phyloP scores from a whole-genome alignment of 92 coral and sea anemone genomes.

The Chrysogorgia sp. region DNA sequence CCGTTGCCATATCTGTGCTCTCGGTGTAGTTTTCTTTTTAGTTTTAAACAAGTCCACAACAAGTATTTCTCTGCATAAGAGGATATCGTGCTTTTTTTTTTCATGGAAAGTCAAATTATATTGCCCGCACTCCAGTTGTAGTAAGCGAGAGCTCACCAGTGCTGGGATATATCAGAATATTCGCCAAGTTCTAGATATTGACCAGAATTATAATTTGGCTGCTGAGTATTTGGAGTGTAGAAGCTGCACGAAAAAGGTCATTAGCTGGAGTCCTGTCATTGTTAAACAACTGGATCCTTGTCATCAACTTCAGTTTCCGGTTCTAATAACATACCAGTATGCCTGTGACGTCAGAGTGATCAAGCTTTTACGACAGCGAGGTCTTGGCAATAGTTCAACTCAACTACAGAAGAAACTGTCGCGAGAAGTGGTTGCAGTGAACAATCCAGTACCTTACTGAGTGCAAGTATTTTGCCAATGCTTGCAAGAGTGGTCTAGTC shows the following conservation, averaged over 20 bases:
- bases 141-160: conserved; percentile 20
- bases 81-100: too few species aligned
- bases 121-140: conserved; percentile 50
- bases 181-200: conserved; percentile 47
- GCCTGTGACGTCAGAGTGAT: conserved; percentile 56
- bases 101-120: conserved; percentile 46
- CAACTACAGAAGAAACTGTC: conserved; percentile 56
- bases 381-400: conserved; percentile 65
- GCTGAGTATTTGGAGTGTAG: conserved; percentile 34
- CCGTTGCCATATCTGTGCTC: too few species aligned
- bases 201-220: conserved; percentile 36
- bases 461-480: conserved; percentile 44
- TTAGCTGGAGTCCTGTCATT: conserved; percentile 43
- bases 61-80: too few species aligned
- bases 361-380: conserved; percentile 46
- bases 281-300: conserved; percentile 43
- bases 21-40: too few species aligned
- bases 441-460: conserved; percentile 56
- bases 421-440: conserved; percentile 52
- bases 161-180: conserved; percentile 40
- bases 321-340: conserved; percentile 13
- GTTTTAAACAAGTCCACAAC: too few species aligned
- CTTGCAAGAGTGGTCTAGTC: conserved; percentile 40
- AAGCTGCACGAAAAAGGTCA: conserved; percentile 20
- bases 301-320: conserved; percentile 44